Evolutionary conservation across 2,797 vertebrate genomes (phyloP).

Genomic region (Emys orbicularis): DNA sequence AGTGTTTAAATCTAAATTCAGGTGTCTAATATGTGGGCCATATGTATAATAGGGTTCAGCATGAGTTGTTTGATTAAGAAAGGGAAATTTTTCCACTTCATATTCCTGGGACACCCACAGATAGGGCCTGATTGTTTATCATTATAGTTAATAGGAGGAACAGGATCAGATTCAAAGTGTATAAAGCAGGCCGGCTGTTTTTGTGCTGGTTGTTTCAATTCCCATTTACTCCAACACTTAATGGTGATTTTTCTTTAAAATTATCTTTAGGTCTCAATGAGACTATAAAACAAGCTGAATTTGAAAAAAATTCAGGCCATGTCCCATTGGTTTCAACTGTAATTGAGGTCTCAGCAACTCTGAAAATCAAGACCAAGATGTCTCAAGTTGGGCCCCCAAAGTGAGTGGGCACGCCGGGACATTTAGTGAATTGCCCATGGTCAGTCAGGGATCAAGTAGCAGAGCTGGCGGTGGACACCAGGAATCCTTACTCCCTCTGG

Average conservation of each 20-base stretch:
- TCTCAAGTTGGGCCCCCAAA: not conserved
- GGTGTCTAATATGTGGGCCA: not conserved
- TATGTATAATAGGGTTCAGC: accelerated
- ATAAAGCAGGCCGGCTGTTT: not conserved
- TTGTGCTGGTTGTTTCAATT: not conserved
- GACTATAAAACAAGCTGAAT: not conserved
- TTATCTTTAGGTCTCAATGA: not conserved
- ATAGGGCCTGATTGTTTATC: not conserved
- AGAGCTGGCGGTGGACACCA: constrained; percentile 50
- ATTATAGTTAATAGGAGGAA: accelerated
- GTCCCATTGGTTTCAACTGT: not conserved
- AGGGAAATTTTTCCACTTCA: not conserved
- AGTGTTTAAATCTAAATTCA: not conserved
- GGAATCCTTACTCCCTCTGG: constrained; percentile 37
- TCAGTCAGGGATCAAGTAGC: constrained; percentile 23
- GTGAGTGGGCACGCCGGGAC: not conserved
- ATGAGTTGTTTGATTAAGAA: accelerated
- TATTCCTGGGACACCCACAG: accelerated
- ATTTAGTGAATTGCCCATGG: constrained; percentile 60
- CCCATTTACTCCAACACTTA: not conserved
- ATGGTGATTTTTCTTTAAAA: not conserved
- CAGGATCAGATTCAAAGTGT: accelerated
- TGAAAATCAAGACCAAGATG: not conserved
- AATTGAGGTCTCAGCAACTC: not conserved
- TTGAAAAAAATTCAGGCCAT: not conserved